These are phyloP conservation scores for Heliconius aoede DNA, from an alignment of 2,888 invertebrate species.

Conservation along the genomic window DNA sequence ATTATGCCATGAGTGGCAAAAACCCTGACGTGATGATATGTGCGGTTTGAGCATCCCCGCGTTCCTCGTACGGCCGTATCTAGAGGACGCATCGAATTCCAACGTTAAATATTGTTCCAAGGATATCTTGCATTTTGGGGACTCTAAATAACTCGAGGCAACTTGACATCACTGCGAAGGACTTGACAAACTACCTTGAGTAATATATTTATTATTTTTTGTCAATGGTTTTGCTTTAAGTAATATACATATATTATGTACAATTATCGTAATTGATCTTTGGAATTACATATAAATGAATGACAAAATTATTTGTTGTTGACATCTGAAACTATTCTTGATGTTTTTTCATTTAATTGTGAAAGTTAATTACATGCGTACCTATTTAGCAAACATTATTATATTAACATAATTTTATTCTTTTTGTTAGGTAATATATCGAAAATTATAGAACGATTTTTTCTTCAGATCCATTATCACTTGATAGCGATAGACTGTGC, in stretches of 20 bases:
- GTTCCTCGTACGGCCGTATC: constrained; percentile 37
- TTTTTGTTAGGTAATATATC: neutral
- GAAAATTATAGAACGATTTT: neutral
- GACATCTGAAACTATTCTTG: too few relatives aligned
- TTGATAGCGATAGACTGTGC: too few relatives aligned
- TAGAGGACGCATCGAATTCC: constrained; percentile 39
- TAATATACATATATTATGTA: too few relatives aligned
- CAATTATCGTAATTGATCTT: neutral
- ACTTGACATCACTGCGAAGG: neutral
- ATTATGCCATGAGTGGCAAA: constrained; percentile 18
- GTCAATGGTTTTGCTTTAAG: neutral
- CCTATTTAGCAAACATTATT: too few relatives aligned
- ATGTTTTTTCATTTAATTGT: too few relatives aligned
- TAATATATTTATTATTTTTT: neutral
- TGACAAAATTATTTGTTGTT: too few relatives aligned
- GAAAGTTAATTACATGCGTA: too few relatives aligned
- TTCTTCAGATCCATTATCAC: too few relatives aligned
- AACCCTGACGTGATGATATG: constrained; percentile 28
- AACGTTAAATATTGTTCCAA: constrained; percentile 31
- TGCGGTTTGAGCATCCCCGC: constrained; percentile 18
- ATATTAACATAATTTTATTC: neutral
- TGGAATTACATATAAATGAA: too few relatives aligned
- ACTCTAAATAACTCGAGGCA: constrained; percentile 16
- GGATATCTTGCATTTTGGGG: constrained; percentile 34
- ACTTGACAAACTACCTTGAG: constrained; percentile 7